These are phyloP conservation scores for Drosophila limbata DNA, from an alignment of 2,888 invertebrate species.

Conservation along the genomic window DNA sequence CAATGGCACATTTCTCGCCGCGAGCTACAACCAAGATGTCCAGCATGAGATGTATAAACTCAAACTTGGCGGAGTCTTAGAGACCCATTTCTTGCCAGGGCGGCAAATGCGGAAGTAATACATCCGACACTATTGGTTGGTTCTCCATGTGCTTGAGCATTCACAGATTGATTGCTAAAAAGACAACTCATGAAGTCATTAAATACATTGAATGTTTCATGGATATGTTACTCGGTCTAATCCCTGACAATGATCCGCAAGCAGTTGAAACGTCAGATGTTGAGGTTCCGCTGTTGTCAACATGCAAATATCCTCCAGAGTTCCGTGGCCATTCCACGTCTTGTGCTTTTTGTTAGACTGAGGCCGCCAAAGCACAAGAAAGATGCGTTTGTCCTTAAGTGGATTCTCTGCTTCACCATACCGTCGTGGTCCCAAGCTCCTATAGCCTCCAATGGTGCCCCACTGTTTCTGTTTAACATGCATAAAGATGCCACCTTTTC, in stretches of 20 bases:
- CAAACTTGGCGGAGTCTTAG: constrained; percentile 87
- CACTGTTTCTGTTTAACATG: no score
- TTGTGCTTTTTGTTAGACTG: no score
- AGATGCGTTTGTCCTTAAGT: no score
- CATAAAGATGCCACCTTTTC: no score
- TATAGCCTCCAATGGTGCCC: no score
- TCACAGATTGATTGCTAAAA: constrained; percentile 23
- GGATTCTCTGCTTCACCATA: no score
- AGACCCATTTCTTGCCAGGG: constrained; percentile 81
- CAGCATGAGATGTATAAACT: constrained; percentile 87
- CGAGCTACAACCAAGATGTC: constrained; percentile 80
- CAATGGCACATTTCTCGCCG: constrained; percentile 52
- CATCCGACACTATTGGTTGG: constrained; percentile 59
- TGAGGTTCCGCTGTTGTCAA: constrained; percentile 87
- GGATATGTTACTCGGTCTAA: constrained; percentile 8
- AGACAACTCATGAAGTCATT: neutral
- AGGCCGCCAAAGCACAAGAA: no score
- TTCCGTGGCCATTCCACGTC: no score
- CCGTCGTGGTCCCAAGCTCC: no score
- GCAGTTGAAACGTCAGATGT: constrained; percentile 61
- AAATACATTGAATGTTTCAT: neutral
- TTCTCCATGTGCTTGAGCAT: constrained; percentile 70
- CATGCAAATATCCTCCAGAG: constrained; percentile 89
- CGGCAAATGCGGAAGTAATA: constrained; percentile 68
- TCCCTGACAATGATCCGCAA: constrained; percentile 15